Conservation (phyloP, 2,797 vertebrate genomes). For the Nothura maculosa region DNA sequence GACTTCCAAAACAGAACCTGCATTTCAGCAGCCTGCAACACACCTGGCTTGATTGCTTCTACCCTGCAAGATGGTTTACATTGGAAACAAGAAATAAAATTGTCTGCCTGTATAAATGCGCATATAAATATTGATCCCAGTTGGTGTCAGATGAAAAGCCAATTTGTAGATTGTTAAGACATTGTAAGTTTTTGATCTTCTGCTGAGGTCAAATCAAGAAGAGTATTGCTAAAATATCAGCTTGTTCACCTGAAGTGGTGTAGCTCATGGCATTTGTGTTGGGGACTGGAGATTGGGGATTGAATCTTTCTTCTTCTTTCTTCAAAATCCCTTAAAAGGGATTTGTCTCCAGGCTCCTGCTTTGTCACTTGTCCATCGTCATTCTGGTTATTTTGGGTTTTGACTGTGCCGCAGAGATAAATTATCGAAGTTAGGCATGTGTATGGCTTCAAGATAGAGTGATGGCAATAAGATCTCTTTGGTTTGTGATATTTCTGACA, state of each 20-base stretch:
- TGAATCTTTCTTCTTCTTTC: neutral
- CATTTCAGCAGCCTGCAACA: neutral
- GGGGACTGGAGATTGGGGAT: neutral
- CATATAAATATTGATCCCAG: neutral
- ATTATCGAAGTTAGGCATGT: neutral
- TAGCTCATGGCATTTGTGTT: neutral
- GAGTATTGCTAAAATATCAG: neutral
- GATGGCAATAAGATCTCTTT: neutral
- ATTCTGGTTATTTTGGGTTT: neutral
- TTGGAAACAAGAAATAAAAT: neutral
- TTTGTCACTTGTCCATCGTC: fast-evolving
- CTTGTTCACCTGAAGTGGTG: neutral
- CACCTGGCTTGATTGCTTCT: neutral
- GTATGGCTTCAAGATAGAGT: neutral
- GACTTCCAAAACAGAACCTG: neutral
- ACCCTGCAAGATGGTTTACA: neutral
- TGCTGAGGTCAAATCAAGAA: no score
- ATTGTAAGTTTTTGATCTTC: no score
- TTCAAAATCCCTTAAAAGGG: neutral
- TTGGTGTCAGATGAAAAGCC: neutral
- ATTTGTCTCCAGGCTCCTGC: neutral
- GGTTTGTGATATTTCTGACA: neutral
- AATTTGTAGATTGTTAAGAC: neutral
- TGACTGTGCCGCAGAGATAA: neutral
- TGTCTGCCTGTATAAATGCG: no score